Percentiles rank a stretch among this genome's conserved stretches.
These are phyloP conservation scores for Zaprionus obscuricornis DNA, from an alignment of 2,888 invertebrate genomes.

Conservation along the genomic window DNA sequence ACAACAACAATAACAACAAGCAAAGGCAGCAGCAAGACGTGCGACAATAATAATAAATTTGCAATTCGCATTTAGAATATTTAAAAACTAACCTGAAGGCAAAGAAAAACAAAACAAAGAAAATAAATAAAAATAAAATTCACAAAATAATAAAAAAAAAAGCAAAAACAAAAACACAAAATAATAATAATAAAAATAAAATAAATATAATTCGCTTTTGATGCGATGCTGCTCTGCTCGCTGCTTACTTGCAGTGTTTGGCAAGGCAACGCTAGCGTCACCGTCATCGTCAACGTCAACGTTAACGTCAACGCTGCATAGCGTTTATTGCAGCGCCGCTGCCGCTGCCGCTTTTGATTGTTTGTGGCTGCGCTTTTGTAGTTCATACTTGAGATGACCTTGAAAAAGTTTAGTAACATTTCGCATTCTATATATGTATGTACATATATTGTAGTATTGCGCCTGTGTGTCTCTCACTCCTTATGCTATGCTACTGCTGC, in stretches of 20 bases:
- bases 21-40: neutral
- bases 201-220: no score
- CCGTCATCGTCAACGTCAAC: conserved; percentile 15
- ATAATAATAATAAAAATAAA: no score
- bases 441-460: neutral
- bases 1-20: conserved; percentile 10
- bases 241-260: conserved; percentile 24
- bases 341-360: conserved; percentile 6
- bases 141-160: neutral
- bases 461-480: conserved; percentile 14
- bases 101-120: neutral
- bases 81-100: neutral
- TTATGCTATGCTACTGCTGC: conserved; percentile 28
- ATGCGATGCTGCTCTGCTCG: no score
- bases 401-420: conserved; percentile 79
- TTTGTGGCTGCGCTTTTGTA: conserved; percentile 49
- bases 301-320: neutral
- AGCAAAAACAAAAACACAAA: no score
- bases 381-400: conserved; percentile 77
- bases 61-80: conserved; percentile 10
- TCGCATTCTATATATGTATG: conserved; percentile 41
- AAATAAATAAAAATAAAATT: conserved; percentile 2
- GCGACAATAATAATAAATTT: neutral
- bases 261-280: no score
- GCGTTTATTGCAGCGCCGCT: conserved; percentile 9